phyloP scores from a whole-genome alignment of 2,888 invertebrate species.

The Synergus japonicus region DNA sequence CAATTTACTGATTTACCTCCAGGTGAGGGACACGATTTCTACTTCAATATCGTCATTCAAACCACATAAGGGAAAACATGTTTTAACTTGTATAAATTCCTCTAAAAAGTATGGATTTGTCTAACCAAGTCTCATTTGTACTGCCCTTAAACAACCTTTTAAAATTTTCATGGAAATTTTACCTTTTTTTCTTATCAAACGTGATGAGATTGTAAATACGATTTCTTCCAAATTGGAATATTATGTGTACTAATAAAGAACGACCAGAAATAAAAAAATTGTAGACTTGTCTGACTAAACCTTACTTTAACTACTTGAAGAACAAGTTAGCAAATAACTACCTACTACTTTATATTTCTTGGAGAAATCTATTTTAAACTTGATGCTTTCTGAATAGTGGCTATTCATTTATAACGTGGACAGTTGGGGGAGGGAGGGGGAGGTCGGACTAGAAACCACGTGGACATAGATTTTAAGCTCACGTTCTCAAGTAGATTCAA shows the following conservation, averaged over 20 bases:
- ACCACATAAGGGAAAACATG: neutral
- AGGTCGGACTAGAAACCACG: no score
- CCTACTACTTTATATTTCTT: neutral
- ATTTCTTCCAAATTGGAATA: no score
- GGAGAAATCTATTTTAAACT: neutral
- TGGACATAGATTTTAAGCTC: no score
- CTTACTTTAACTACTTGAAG: slow-evolving; percentile 33
- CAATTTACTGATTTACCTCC: slow-evolving; percentile 56
- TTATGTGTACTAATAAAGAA: slow-evolving; percentile 34
- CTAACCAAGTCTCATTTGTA: neutral
- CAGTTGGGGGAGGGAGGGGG: no score
- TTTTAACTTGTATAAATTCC: neutral
- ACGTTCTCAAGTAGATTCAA: no score
- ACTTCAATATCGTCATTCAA: neutral
- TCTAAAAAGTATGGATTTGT: neutral
- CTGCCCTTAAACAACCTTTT: neutral
- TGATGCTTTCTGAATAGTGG: no score
- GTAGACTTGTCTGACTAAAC: neutral
- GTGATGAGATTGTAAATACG: no score
- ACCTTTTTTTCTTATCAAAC: no score
- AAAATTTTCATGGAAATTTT: no score
- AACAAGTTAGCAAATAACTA: neutral
- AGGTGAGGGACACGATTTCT: neutral
- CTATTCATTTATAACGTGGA: no score
- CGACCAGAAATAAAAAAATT: neutral